phyloP scores from a whole-genome alignment of 1,140 invertebrate species.

The Frieseomelitta varia region DNA sequence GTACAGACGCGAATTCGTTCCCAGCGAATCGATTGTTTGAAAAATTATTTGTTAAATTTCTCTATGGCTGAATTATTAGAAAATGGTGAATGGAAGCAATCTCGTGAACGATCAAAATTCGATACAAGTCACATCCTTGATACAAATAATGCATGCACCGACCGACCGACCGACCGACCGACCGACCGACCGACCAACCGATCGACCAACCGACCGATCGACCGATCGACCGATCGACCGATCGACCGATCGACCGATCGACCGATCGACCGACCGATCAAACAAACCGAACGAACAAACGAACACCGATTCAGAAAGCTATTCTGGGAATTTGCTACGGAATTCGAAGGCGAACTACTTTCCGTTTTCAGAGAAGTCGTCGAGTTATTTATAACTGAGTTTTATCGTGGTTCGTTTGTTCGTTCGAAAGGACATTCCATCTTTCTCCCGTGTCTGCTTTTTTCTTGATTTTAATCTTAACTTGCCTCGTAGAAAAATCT shows the following conservation, averaged over 20 bases:
- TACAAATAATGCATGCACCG: background rate
- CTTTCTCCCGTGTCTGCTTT: conserved; percentile 41
- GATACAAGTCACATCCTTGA: too few species aligned
- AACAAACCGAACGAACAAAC: conserved; percentile 26
- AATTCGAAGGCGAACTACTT: conserved; percentile 80
- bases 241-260: too few species aligned
- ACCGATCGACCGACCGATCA: too few species aligned
- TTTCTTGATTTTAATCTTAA: background rate
- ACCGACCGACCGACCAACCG: background rate
- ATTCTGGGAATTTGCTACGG: conserved; percentile 79
- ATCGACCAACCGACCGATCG: too few species aligned
- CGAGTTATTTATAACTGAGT: conserved; percentile 76
- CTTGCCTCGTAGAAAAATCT: conserved; percentile 18
- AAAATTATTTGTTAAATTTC: background rate
- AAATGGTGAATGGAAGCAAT: background rate
- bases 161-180: conserved; percentile 8
- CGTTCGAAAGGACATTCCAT: conserved; percentile 67
- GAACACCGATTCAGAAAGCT: conserved; percentile 72
- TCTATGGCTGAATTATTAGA: background rate
- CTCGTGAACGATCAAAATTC: background rate
- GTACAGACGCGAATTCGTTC: too few species aligned
- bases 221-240: too few species aligned
- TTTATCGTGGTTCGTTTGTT: conserved; percentile 45
- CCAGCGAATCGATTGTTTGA: too few species aligned
- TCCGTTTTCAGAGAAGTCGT: conserved; percentile 79